Percentiles rank a stretch among this genome's conserved stretches.
phyloP scores from a whole-genome alignment of 53 echinoderm and acorn worm genomes.

The Patiria pectinifera region DNA sequence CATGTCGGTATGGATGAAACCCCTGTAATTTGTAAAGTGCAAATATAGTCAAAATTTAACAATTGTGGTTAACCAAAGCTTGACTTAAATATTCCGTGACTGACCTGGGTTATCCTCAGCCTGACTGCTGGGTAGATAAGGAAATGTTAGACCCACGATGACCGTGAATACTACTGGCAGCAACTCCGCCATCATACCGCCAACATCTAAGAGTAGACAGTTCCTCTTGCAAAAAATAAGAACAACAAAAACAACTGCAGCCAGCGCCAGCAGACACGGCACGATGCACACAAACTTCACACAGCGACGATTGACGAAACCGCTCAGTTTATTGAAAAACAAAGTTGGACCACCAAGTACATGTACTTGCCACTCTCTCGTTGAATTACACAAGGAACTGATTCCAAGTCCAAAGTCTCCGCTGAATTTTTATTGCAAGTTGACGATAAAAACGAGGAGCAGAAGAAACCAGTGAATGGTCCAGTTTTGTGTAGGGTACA shows the following conservation, averaged over 20 bases:
- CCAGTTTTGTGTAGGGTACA: not conserved
- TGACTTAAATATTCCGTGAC: not conserved
- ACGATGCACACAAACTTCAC: not conserved
- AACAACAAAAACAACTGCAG: not conserved
- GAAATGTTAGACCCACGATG: constrained; percentile 55
- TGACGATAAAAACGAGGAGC: not conserved
- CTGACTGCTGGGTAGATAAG: constrained; percentile 42
- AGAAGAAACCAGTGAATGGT: not conserved
- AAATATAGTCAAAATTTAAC: no score
- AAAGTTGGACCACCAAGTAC: not conserved
- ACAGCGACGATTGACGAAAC: constrained; percentile 3
- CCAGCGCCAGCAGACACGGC: not conserved
- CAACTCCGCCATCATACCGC: constrained; percentile 54
- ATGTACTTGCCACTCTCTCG: not conserved
- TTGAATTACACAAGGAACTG: not conserved
- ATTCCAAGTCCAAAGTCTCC: not conserved
- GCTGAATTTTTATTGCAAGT: constrained; percentile 12
- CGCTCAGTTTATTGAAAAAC: not conserved
- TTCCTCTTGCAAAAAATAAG: not conserved
- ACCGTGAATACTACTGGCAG: constrained; percentile 61
- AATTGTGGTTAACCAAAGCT: not conserved
- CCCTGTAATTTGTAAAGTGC: no score
- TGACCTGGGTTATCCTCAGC: constrained; percentile 43
- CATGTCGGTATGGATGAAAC: no score
- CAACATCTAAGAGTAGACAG: not conserved